A percentile compares a stretch with the other conserved stretches of the same genome.
These are phyloP conservation scores for Eonycteris spelaea DNA, from an alignment of 2,113 vertebrate genomes.

Conservation along the genomic window DNA sequence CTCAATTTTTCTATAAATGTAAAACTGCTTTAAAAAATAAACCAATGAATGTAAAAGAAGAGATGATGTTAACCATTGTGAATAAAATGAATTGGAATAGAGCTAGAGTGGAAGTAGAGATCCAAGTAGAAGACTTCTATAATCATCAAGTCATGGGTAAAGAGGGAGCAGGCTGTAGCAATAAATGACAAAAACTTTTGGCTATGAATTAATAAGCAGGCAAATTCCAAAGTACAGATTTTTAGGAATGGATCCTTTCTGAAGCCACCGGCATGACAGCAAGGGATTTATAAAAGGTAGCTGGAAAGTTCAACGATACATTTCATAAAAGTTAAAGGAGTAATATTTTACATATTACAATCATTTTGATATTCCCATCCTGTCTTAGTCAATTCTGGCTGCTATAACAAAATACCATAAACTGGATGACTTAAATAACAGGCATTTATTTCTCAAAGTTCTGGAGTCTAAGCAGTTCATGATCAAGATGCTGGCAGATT, in stretches of 20 bases:
- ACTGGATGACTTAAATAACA: background rate
- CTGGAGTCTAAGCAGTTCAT: background rate
- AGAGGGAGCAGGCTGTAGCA: background rate
- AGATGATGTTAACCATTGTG: background rate
- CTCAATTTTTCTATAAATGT: background rate
- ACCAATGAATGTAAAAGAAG: background rate
- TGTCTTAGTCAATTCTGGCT: background rate
- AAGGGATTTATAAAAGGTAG: background rate
- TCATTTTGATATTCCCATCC: background rate
- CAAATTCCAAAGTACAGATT: background rate
- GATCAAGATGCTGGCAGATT: background rate
- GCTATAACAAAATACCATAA: background rate
- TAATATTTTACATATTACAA: background rate
- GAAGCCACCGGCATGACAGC: background rate
- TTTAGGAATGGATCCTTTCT: background rate
- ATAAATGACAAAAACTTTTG: background rate
- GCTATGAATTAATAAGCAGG: background rate
- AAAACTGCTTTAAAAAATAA: background rate
- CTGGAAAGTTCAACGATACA: background rate
- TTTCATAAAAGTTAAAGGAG: background rate
- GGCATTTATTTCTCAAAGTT: background rate
- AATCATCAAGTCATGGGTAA: background rate
- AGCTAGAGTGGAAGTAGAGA: background rate
- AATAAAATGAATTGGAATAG: background rate
- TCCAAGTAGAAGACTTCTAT: background rate